Evolutionary conservation across 2,888 invertebrate genomes (phyloP).

Genomic region (Dyspetes luteomarginatus): DNA sequence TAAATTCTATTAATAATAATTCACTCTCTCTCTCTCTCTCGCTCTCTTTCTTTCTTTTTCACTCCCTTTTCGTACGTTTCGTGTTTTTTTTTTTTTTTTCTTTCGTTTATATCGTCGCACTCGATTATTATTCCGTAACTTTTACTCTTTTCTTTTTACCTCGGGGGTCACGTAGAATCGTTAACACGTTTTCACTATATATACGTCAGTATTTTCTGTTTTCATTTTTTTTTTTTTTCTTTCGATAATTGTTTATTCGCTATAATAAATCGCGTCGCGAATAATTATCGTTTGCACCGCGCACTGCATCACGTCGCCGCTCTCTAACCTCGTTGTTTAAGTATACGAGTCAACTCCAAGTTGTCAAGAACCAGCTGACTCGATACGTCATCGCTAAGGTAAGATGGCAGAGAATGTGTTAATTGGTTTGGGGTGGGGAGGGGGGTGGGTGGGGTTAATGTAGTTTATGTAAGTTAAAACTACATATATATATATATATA

Average conservation of each 20-base stretch:
- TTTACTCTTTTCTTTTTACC: conserved; percentile 13
- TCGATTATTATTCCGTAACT: conserved; percentile 14
- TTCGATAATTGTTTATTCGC: conserved; percentile 29
- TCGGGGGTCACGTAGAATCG: conserved; percentile 17
- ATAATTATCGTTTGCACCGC: conserved; percentile 46
- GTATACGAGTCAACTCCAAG: conserved; percentile 2
- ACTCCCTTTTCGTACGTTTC: too few relatives aligned
- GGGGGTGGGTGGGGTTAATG: background rate
- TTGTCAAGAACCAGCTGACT: conserved; percentile 37
- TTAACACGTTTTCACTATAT: conserved; percentile 6
- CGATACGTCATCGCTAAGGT: conserved; percentile 32
- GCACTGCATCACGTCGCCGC: conserved; percentile 52
- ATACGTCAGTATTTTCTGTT: background rate
- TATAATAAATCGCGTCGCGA: conserved; percentile 37
- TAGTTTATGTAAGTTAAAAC: conserved; percentile 28
- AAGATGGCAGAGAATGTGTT: conserved; percentile 22
- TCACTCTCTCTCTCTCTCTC: conserved; percentile 44
- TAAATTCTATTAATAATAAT: conserved; percentile 48
- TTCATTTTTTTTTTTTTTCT: background rate
- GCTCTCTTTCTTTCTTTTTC: background rate
- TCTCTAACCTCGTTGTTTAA: conserved; percentile 29
- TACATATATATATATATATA: background rate
- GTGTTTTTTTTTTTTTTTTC: background rate
- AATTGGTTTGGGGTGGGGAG: background rate
- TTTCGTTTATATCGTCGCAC: background rate